Conservation (phyloP, 2,113 vertebrate genomes). For the Laticauda colubrina region DNA sequence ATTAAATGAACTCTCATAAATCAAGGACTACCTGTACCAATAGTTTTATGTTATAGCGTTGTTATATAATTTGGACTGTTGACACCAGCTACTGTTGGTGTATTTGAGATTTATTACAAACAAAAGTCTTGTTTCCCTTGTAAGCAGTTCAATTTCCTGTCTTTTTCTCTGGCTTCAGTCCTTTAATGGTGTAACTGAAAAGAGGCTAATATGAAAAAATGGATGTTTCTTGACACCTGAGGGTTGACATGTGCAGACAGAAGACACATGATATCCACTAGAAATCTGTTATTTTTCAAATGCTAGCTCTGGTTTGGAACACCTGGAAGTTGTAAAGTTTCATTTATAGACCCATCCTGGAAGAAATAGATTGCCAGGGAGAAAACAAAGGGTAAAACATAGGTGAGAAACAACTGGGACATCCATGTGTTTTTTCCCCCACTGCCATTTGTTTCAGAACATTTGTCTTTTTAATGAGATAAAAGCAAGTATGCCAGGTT, state of each 20-base stretch:
- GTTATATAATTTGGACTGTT: not conserved
- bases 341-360: not conserved
- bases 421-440: too few species aligned
- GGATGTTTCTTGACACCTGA: not conserved
- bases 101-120: not conserved
- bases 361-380: not conserved
- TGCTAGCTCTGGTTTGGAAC: not conserved
- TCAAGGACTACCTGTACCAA: not conserved
- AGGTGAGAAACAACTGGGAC: not conserved
- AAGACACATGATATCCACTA: not conserved
- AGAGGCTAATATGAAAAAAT: not conserved
- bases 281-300: conserved; percentile 9
- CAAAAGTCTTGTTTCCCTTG: not conserved
- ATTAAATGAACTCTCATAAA: too few species aligned
- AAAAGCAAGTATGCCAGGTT: not conserved
- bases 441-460: too few species aligned
- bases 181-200: not conserved
- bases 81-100: not conserved
- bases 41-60: not conserved
- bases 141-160: not conserved
- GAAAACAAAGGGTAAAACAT: not conserved
- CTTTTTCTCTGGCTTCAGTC: not conserved
- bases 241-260: not conserved
- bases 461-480: not conserved
- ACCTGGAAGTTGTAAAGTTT: not conserved